phyloP scores from a whole-genome alignment of 2,888 invertebrate species.

The Allygus modestus region DNA sequence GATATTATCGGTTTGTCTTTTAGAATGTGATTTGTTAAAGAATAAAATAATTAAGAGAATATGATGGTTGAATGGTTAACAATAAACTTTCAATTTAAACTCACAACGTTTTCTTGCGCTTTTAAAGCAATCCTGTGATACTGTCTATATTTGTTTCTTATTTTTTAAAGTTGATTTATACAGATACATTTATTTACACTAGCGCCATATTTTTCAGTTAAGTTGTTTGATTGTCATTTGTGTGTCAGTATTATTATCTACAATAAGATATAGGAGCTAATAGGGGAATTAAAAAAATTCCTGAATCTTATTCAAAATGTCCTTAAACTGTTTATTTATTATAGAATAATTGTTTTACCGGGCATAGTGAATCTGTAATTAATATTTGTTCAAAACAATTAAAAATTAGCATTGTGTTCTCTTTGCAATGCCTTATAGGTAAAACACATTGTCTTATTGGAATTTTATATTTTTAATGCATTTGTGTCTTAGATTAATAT shows the following conservation, averaged over 20 bases:
- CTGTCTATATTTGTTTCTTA: neutral
- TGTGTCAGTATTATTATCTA: conserved; percentile 22
- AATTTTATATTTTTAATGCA: neutral
- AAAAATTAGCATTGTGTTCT: neutral
- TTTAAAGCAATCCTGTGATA: conserved; percentile 38
- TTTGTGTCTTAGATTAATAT: neutral
- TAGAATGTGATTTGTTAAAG: neutral
- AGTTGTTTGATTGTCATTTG: neutral
- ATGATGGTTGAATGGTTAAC: neutral
- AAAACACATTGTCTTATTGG: neutral
- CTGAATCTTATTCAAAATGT: neutral
- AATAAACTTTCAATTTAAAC: neutral
- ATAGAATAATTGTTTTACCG: neutral
- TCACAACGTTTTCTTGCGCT: conserved; percentile 1
- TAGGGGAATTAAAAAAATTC: neutral
- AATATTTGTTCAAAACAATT: too few species aligned
- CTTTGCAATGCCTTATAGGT: neutral
- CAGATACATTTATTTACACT: neutral
- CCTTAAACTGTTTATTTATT: neutral
- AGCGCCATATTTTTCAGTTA: conserved; percentile 33
- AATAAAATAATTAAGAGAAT: neutral
- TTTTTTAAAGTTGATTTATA: neutral
- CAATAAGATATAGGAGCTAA: neutral
- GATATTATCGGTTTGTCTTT: neutral
- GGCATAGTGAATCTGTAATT: neutral